Evolutionary conservation across 1,140 invertebrate species (phyloP).

Genomic region (Trichomalopsis sarcophagae): DNA sequence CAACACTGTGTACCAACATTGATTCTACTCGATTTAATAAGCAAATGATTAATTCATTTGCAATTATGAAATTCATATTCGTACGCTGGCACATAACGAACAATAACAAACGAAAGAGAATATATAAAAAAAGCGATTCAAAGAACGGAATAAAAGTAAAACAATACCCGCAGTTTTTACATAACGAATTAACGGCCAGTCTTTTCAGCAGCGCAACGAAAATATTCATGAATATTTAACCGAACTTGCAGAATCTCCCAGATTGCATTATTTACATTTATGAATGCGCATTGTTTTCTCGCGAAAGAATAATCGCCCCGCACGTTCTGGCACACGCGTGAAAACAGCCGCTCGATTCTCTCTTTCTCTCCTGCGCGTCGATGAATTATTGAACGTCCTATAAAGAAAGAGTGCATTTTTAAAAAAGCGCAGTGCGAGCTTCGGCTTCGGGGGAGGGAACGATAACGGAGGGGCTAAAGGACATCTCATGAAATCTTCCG

Average conservation of each 20-base stretch:
- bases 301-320: neutral
- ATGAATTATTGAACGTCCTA: neutral
- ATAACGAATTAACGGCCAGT: neutral
- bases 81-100: neutral
- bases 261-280: neutral
- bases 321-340: neutral
- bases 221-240: neutral
- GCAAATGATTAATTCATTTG: too few relatives aligned
- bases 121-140: neutral
- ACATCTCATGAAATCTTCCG: neutral
- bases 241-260: neutral
- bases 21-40: too few relatives aligned
- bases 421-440: neutral
- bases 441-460: neutral
- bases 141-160: neutral
- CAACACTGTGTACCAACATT: too few relatives aligned
- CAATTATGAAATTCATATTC: neutral
- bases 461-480: neutral
- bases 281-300: neutral
- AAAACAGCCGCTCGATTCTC: neutral
- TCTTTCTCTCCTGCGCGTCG: neutral
- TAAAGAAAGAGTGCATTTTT: neutral
- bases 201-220: neutral
- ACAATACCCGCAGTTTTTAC: neutral
- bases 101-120: neutral